A percentile compares a stretch with the other conserved stretches of the same genome.
Evolutionary conservation across 2,797 vertebrate genomes (phyloP).

Genomic region (Myotis myotis): DNA sequence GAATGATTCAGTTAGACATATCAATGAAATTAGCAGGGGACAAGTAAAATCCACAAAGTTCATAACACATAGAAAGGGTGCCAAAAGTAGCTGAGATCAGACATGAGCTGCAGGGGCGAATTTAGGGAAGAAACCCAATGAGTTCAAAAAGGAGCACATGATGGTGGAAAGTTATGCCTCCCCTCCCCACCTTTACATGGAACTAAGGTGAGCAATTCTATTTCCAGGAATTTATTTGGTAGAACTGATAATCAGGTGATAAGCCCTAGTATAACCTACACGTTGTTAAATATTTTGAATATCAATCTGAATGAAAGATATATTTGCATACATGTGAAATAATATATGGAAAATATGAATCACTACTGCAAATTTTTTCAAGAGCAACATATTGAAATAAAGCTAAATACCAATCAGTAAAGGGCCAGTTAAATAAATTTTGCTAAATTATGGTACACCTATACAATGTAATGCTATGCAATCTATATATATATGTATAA

Average conservation of each 20-base stretch:
- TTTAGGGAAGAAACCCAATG: background rate
- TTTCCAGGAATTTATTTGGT: background rate
- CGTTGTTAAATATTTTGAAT: slow-evolving; percentile 19
- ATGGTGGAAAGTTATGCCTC: background rate
- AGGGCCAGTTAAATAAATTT: background rate
- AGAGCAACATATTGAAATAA: background rate
- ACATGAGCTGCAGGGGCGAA: background rate
- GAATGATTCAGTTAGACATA: background rate
- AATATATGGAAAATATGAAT: background rate
- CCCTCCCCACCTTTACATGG: background rate
- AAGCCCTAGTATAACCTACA: background rate
- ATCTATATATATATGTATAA: no score
- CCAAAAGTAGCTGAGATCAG: background rate
- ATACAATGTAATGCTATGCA: background rate
- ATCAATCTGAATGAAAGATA: background rate
- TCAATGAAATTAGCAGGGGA: background rate
- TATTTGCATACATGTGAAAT: background rate
- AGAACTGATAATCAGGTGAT: background rate
- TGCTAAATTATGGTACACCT: background rate
- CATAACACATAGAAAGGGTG: background rate
- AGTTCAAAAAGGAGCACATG: background rate
- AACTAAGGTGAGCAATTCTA: background rate
- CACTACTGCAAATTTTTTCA: background rate
- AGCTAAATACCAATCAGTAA: background rate
- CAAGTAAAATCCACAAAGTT: background rate